Conservation (phyloP, 2,113 vertebrate species). For the Menidia beryllina region DNA sequence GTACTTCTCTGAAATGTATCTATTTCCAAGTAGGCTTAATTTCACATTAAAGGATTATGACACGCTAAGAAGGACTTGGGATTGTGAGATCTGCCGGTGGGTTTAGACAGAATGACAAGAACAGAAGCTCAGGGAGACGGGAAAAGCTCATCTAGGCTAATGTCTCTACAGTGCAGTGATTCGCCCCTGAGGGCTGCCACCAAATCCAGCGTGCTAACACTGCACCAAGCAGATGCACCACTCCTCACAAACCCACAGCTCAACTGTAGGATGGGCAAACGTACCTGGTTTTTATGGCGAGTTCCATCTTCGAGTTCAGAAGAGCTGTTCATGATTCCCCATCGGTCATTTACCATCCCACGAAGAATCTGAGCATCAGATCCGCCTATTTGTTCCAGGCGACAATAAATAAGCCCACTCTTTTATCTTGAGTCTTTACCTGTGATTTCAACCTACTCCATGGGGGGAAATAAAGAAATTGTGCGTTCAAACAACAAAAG, state of each 20-base stretch:
- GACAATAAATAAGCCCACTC: conserved; percentile 38
- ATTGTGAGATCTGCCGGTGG: conserved; percentile 39
- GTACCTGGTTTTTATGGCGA: conserved; percentile 86
- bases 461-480: conserved; percentile 10
- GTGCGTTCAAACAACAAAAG: not conserved
- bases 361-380: conserved; percentile 73
- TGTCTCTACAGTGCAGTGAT: conserved; percentile 39
- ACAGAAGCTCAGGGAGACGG: conserved; percentile 41
- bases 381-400: conserved; percentile 67
- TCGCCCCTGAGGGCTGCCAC: conserved; percentile 39
- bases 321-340: conserved; percentile 87
- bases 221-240: conserved; percentile 68
- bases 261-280: conserved; percentile 16
- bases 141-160: conserved; percentile 31
- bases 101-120: conserved; percentile 55
- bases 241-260: conserved; percentile 32
- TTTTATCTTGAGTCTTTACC: conserved; percentile 47
- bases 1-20: not conserved
- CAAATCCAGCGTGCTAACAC: conserved; percentile 58
- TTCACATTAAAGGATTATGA: conserved; percentile 12
- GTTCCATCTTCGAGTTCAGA: conserved; percentile 87
- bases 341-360: conserved; percentile 84
- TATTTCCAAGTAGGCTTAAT: not conserved
- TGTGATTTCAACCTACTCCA: conserved; percentile 70
- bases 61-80: conserved; percentile 14